Percentiles rank a stretch among this genome's conserved stretches.
phyloP scores from a whole-genome alignment of 2,888 invertebrate species.

The Camponotus fellah region DNA sequence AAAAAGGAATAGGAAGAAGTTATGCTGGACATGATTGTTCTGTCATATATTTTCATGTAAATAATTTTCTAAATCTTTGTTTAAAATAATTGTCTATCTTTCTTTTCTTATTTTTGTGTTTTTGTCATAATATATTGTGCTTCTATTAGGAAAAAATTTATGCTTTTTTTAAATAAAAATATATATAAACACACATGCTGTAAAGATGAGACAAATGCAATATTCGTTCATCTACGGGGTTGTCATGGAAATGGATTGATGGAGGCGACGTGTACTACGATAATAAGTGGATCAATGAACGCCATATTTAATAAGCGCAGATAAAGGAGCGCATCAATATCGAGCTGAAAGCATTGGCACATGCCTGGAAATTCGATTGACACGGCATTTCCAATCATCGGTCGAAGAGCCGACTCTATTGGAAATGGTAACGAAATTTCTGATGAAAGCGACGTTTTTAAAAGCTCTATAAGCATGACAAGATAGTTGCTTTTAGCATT shows the following conservation, averaged over 20 bases:
- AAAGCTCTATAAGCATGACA: background rate
- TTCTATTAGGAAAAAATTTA: background rate
- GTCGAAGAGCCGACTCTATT: background rate
- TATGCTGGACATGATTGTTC: constrained; percentile 12
- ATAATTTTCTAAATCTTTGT: background rate
- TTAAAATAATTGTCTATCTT: no score
- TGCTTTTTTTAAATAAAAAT: background rate
- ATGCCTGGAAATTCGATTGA: constrained; percentile 49
- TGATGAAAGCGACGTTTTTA: constrained; percentile 4
- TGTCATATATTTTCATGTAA: background rate
- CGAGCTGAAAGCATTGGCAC: constrained; percentile 43
- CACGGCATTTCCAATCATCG: constrained; percentile 39
- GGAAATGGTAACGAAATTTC: constrained; percentile 17
- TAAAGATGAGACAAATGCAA: background rate
- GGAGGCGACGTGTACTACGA: constrained; percentile 26
- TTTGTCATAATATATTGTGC: background rate
- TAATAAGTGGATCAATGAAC: constrained; percentile 43
- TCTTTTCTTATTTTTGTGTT: background rate
- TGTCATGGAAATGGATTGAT: constrained; percentile 31
- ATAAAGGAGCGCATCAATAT: constrained; percentile 43
- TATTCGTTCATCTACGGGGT: background rate
- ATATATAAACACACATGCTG: background rate
- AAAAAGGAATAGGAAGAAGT: constrained; percentile 13
- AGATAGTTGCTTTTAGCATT: background rate
- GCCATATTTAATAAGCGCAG: constrained; percentile 52